Evolutionary conservation across 2,113 vertebrate genomes (phyloP).

Genomic region (Lamprotornis superbus): DNA sequence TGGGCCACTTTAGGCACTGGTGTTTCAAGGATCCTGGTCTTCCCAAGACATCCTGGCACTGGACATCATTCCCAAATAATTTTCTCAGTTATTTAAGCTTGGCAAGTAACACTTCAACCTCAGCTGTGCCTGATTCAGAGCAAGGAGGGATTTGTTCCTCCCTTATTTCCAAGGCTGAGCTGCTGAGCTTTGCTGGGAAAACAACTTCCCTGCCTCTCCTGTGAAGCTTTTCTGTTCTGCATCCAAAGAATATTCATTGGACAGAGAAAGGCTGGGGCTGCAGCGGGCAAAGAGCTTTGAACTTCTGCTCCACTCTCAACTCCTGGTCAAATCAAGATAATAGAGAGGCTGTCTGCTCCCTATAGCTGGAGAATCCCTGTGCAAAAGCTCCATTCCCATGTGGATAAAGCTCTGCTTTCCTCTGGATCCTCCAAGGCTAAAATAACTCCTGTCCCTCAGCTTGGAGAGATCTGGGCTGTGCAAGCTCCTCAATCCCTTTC

Average conservation of each 20-base stretch:
- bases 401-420: not conserved
- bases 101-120: not conserved
- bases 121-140: not conserved
- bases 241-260: not conserved
- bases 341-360: not conserved
- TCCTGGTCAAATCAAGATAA: not conserved
- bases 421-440: not conserved
- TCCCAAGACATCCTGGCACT: not conserved
- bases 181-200: not conserved
- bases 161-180: not conserved
- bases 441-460: not conserved
- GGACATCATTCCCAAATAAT: not conserved
- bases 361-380: not conserved
- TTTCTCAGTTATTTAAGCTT: not conserved
- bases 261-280: not conserved
- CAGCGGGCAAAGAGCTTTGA: not conserved
- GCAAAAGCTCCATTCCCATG: not conserved
- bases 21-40: accelerated
- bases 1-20: not conserved
- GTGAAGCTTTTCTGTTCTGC: not conserved
- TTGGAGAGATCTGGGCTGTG: accelerated
- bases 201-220: not conserved
- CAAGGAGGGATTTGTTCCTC: not conserved
- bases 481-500: not conserved
- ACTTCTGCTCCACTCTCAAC: accelerated